Evolutionary conservation across 30 jellyfish, hydroid and myxozoan species (phyloP), one percentile per base, ranked within the genome.

Genomic region (Cassiopea andromeda): DNA sequence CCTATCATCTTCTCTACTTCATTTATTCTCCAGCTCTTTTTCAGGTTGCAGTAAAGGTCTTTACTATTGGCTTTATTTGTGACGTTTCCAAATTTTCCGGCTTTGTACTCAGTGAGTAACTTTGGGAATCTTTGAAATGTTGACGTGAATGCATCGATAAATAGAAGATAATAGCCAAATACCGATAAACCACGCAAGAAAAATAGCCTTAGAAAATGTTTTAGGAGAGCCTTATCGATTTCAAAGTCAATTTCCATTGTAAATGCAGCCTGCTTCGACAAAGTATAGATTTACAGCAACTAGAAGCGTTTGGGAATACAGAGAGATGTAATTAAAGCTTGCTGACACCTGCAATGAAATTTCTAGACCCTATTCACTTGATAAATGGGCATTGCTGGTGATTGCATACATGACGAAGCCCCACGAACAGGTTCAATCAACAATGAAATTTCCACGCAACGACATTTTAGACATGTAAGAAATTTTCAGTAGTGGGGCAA

Each of bases 121-220:
- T 74, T 88, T 16, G 90, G 87, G 75, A 82, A 83, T 59, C 61
- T 67, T n/a, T n/a, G 66, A 73, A 87, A 87, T 12, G 85, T 84
- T 43, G 97, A 66, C 79, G 49, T 47, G 70, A 92, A 86, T 7
- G 91, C 91, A 59, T 92, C 97, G 93, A 85, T 86, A 48, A 92
- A 85, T 90, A 81, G 79, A 19, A 92, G 78, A 61, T 75, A 85
- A 69, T 80, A 82, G 68, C 97, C 97, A 85, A 69, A 64, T 3
- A 92, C 87, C 15, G 89, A 85, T 38, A 64, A n/a, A 9, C 87
- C 94, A 50, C 97, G 78, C 38, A 92, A 19, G 57, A 92, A 9
- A 80, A 81, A 92, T 14, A 92, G 84, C 83, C 85, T 67, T 38
- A 92, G 3, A 80, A 76, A 81, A 82, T 78, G 93, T 50, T 83